These are phyloP conservation scores for Apoda limacodes DNA, from an alignment of 2,888 invertebrate genomes.

Conservation along the genomic window DNA sequence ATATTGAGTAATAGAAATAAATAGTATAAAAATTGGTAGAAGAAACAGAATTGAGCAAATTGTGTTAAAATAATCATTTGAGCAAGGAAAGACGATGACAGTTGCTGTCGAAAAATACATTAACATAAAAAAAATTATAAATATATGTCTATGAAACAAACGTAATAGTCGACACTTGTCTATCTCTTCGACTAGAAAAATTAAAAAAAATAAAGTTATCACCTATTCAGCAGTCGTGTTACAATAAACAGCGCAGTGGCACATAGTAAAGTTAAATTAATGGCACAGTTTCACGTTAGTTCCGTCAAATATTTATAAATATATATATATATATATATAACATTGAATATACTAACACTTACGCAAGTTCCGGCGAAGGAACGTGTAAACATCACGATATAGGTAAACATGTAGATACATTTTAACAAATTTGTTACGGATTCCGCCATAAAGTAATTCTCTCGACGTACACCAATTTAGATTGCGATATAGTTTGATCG, in stretches of 20 bases:
- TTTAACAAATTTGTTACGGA: too few relatives aligned
- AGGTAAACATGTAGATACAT: too few relatives aligned
- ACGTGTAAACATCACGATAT: slow-evolving; percentile 13
- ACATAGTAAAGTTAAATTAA: slow-evolving; percentile 65
- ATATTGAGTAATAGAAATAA: too few relatives aligned
- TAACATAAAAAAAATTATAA: slow-evolving; percentile 28
- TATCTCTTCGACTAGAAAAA: slow-evolving; percentile 64
- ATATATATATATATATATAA: slow-evolving; percentile 35
- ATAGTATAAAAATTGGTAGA: slow-evolving; percentile 11
- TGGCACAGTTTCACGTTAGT: slow-evolving; percentile 71
- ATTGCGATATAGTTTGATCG: too few relatives aligned
- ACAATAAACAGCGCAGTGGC: slow-evolving; percentile 63
- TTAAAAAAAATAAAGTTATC: slow-evolving; percentile 57
- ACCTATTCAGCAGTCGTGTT: slow-evolving; percentile 65
- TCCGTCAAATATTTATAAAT: slow-evolving; percentile 54
- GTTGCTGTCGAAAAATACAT: slow-evolving; percentile 42
- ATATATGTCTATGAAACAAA: slow-evolving; percentile 30
- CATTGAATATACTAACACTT: slow-evolving; percentile 21
- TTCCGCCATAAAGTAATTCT: not conserved
- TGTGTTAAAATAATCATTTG: slow-evolving; percentile 59
- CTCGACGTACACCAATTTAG: too few relatives aligned
- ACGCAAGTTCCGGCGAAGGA: slow-evolving; percentile 30
- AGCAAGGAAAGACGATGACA: slow-evolving; percentile 59
- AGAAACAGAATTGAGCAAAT: slow-evolving; percentile 60
- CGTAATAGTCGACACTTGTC: slow-evolving; percentile 51